Evolutionary conservation across 2,797 vertebrate species (phyloP).

Genomic region (Morus bassanus): DNA sequence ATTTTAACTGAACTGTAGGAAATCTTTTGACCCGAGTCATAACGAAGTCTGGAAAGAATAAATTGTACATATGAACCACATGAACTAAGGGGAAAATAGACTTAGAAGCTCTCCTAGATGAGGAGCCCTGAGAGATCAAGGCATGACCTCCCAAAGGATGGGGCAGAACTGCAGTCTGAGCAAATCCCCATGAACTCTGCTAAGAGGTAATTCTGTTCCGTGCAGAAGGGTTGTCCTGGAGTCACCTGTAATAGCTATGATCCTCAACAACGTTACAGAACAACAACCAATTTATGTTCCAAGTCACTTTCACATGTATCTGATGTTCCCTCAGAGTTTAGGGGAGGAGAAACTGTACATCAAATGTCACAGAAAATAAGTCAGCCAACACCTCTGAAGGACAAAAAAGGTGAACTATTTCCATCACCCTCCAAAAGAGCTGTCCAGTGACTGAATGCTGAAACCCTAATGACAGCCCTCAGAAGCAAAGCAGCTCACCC

Average conservation of each 20-base stretch:
- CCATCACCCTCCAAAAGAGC: neutral
- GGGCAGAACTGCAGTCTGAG: neutral
- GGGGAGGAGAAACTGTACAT: slow-evolving; percentile 51
- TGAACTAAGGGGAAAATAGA: neutral
- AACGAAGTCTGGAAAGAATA: neutral
- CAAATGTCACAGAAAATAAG: slow-evolving; percentile 61
- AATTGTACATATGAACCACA: neutral
- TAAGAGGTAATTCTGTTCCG: neutral
- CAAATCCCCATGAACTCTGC: neutral
- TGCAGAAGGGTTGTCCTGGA: neutral
- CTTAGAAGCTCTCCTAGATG: neutral
- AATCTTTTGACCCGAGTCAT: neutral
- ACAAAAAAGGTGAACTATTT: slow-evolving; percentile 14
- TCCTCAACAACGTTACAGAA: neutral
- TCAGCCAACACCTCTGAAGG: slow-evolving; percentile 18
- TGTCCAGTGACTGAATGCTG: neutral
- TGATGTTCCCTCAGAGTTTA: slow-evolving; percentile 39
- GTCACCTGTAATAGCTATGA: neutral
- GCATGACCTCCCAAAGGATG: neutral
- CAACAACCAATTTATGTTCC: slow-evolving; percentile 33
- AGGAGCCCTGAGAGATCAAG: neutral
- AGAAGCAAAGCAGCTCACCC: neutral
- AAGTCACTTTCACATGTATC: slow-evolving; percentile 25
- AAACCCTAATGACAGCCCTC: slow-evolving; percentile 11
- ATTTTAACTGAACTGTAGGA: neutral